A percentile compares a stretch with the other conserved stretches of the same genome.
Conservation (phyloP, 2,888 invertebrate species). For the Rhagophthalmus giganteus region DNA sequence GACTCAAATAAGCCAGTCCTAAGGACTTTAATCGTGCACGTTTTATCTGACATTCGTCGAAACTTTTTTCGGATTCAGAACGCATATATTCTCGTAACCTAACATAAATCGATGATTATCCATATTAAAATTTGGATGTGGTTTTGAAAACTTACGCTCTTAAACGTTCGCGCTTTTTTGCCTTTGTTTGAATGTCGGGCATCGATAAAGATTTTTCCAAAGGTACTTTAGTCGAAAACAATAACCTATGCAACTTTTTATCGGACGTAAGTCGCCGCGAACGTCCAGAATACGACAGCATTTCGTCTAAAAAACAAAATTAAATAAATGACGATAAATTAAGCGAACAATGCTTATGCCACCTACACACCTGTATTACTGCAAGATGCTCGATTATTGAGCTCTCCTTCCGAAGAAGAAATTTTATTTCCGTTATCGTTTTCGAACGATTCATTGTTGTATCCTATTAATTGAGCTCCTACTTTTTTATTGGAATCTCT, state of each 20-base stretch:
- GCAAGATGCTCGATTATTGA: conserved; percentile 41
- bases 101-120: too few species aligned
- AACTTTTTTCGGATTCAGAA: conserved; percentile 79
- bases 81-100: conserved; percentile 73
- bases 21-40: conserved; percentile 66
- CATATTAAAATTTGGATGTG: not conserved
- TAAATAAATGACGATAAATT: not conserved
- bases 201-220: conserved; percentile 81
- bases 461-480: conserved; percentile 50
- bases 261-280: conserved; percentile 55
- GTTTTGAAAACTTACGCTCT: conserved; percentile 76
- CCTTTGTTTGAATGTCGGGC: conserved; percentile 79
- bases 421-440: conserved; percentile 41
- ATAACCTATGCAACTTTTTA: conserved; percentile 58
- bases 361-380: conserved; percentile 47
- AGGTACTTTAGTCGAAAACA: conserved; percentile 61
- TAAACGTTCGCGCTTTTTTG: conserved; percentile 70
- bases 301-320: conserved; percentile 7
- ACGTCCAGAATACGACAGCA: conserved; percentile 28
- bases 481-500: conserved; percentile 50
- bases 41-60: conserved; percentile 69
- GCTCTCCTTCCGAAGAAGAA: conserved; percentile 40
- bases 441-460: conserved; percentile 49
- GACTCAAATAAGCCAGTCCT: conserved; percentile 71
- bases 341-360: conserved; percentile 1